Percentiles rank a stretch among this genome's conserved stretches.
Conservation (phyloP, 2,113 vertebrate species). For the Gallinago jamesoni region DNA sequence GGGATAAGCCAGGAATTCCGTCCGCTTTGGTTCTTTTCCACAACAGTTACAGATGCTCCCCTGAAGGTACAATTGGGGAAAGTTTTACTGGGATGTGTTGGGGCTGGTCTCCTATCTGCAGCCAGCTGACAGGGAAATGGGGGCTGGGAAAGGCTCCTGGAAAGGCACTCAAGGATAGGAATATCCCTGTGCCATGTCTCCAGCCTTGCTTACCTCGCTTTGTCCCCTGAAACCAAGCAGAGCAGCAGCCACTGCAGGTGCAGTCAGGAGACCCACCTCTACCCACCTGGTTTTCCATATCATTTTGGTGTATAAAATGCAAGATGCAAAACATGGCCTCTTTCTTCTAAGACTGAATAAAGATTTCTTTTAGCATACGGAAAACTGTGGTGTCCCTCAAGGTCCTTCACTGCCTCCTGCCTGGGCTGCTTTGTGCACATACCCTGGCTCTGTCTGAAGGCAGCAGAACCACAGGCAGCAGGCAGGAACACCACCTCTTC, state of each 20-base stretch:
- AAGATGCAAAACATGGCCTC: not conserved
- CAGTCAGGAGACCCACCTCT: not conserved
- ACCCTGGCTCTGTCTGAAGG: not conserved
- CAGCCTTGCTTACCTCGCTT: not conserved
- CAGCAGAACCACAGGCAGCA: not conserved
- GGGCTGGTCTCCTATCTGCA: not conserved
- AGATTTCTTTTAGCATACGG: not conserved
- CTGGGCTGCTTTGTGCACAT: not conserved
- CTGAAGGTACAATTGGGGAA: not conserved
- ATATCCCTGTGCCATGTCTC: rapidly evolving
- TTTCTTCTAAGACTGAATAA: not conserved
- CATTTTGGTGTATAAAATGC: not conserved
- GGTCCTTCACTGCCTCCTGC: not conserved
- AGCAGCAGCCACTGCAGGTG: not conserved
- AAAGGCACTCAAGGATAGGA: not conserved
- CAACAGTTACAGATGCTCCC: not conserved
- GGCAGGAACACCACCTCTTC: not conserved
- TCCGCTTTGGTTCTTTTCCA: not conserved
- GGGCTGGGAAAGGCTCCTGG: not conserved
- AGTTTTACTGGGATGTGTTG: no score
- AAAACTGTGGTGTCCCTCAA: not conserved
- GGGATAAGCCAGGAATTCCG: not conserved
- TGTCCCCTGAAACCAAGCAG: not conserved
- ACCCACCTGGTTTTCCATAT: not conserved
- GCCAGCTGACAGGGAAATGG: not conserved